Evolutionary conservation across 1,140 invertebrate species (phyloP), one percentile per base, ranked within the genome.

Genomic region (Chironomus striatipennis): DNA sequence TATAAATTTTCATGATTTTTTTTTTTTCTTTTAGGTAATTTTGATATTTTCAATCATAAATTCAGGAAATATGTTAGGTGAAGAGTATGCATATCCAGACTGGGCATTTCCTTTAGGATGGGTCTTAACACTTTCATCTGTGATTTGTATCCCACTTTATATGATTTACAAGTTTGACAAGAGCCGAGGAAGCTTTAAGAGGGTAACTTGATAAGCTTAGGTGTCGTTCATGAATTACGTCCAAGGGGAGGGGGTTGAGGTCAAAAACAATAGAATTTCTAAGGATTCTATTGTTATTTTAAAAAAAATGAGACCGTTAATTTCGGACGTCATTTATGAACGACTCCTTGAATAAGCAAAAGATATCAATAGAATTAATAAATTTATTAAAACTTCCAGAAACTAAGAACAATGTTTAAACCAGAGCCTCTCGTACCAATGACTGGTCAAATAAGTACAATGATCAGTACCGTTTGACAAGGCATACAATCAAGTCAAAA

Each of bases 91-190:
- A 18, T 99, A 98, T 84, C 96, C 97, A 0, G 81, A 86, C 65
- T 96, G 93, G 92, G 95, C 94, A 72, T 94, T 96, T 80, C 84
- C 91, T 20, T 86, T 98, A 47, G 97, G 97, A 18, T 97, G 96
- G 91, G 79, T 88, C 4, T 91, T 99, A 76, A 96, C 96, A 6
- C 90, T 89, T 10, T 98, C 96, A 20, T 97, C 96, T 73, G 91
- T 98, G 65, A 85, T 93, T 3, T 96, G 94, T 85, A 98, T 99
- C 79, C 95, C 95, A 17, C 84, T 91, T 34, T 90, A 96, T 79
- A 95, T 94, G 21, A 81, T 96, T 74, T 95, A 93, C 83, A 93
- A 94, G 82, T 85, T 95, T 74, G 79, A 87, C 12, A 87, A 87
- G 8, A 94, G 93, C 1, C 89, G 91, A 43, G 93, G 94, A 78